Percentiles rank a stretch among this genome's conserved stretches.
Evolutionary conservation across 2,888 invertebrate species (phyloP).

Genomic region (Drosophila lutescens): DNA sequence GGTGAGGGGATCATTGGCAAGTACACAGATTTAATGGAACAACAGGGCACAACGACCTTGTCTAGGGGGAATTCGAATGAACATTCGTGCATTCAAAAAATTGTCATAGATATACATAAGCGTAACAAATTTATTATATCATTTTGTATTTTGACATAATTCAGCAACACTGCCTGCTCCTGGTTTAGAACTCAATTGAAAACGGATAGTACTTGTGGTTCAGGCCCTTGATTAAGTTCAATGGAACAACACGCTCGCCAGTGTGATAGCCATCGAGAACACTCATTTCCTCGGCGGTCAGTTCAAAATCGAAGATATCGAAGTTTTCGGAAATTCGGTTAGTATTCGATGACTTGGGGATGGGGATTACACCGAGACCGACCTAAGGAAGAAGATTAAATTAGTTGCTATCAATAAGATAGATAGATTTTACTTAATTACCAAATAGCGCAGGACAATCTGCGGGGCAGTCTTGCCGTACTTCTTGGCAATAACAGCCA

Average conservation of each 20-base stretch:
- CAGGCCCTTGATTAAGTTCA: slow-evolving; percentile 75
- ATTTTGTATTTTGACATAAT: slow-evolving; percentile 4
- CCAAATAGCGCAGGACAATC: slow-evolving; percentile 87
- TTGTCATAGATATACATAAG: background rate
- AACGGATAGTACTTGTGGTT: slow-evolving; percentile 84
- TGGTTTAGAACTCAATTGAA: slow-evolving; percentile 78
- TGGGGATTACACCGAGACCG: slow-evolving; percentile 85
- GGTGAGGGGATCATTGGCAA: background rate
- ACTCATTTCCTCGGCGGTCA: slow-evolving; percentile 85
- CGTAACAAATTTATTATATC: slow-evolving; percentile 11
- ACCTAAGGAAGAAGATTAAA: slow-evolving; percentile 80
- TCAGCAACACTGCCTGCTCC: background rate
- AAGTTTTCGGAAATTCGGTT: slow-evolving; percentile 86
- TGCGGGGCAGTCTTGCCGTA: slow-evolving; percentile 88
- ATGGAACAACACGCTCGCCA: slow-evolving; percentile 77
- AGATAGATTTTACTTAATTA: slow-evolving; percentile 62
- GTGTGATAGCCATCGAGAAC: slow-evolving; percentile 85
- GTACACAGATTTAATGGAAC: background rate
- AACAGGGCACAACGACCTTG: slow-evolving; percentile 16
- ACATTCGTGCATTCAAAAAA: background rate
- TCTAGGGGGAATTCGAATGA: background rate
- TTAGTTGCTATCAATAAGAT: background rate
- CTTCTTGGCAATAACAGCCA: slow-evolving; percentile 86
- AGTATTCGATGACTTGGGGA: slow-evolving; percentile 86
- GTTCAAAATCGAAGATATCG: slow-evolving; percentile 86